Evolutionary conservation across 2,888 invertebrate species (phyloP), one percentile per base, ranked within the genome.

Genomic region (Merodon equestris): DNA sequence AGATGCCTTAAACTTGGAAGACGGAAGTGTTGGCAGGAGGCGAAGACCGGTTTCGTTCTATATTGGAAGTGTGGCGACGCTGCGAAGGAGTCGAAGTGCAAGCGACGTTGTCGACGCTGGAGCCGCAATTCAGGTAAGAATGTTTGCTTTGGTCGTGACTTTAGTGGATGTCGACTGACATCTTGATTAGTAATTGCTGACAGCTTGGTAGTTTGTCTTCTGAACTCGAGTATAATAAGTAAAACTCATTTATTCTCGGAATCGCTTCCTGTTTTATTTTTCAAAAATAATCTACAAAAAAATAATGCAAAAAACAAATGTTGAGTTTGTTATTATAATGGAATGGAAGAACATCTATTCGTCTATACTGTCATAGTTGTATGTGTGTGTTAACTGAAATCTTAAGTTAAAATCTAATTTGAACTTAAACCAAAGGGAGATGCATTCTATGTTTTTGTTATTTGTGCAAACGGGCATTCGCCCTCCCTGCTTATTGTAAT

Each of bases 1-100:
- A 50, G 87, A 87, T 56, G 86, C 85, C 1, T 84, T 87, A 36
- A 86, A 87, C 76, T 81, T 87, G 81, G 87, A 88, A 56, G 85
- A 84, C n/a, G 86, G 86, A 1, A 81, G 81, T 48, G 77, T 84
- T 42, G 85, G 71, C 7, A 81, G 70, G 15, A 38, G 81, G 12
- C 40, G 42, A 48, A 18, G 74, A 10, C 74, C 74, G 18, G 57
- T 79, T 1, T 74, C 74, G 1, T 79, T 79, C 38, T 66, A 63
- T 18, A 17, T 36, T 12, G 79, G 74, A 9, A 79, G 79, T 36
- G 48, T 51, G n/a, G 13, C 50, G 1, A 67, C 77, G 9, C 19
- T 79, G 27, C 51, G 74, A 3, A 76, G 73, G 54, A 64, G 58
- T 47, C 71, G 79, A 7, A 67, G 70, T 61, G 13, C 75, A 10